Conservation (phyloP, 1,140 invertebrate genomes). For the Dolichoris vasculosae region DNA sequence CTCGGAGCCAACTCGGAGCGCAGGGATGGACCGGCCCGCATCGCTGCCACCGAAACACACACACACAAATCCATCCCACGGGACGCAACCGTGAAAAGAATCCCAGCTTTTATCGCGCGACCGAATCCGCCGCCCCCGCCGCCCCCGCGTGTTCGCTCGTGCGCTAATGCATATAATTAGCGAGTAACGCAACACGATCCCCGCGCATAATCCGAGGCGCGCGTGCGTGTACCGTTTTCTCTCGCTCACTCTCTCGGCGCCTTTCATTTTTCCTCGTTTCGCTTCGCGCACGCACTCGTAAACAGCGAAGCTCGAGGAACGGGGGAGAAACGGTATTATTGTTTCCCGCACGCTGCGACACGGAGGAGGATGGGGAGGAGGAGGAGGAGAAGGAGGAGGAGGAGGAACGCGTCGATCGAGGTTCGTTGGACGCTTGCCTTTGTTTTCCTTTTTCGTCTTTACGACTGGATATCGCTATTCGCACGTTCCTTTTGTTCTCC, state of each 20-base stretch:
- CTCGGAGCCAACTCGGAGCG: no score
- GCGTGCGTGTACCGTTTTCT: no score
- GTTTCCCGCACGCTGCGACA: not conserved
- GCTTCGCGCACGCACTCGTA: not conserved
- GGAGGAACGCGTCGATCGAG: not conserved
- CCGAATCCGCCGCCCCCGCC: not conserved
- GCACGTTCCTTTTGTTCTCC: constrained; percentile 7
- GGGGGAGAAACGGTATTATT: not conserved
- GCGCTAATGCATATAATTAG: constrained; percentile 50
- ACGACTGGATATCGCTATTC: not conserved
- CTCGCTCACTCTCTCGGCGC: not conserved
- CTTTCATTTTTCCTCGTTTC: not conserved
- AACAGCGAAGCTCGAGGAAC: not conserved
- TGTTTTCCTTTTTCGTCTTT: not conserved
- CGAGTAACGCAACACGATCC: constrained; percentile 32
- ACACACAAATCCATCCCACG: no score
- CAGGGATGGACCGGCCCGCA: not conserved
- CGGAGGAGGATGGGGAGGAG: no score
- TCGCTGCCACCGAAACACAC: not conserved
- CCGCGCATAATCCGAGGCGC: not conserved
- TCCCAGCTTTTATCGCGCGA: not conserved
- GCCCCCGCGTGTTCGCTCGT: not conserved
- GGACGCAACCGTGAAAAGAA: not conserved
- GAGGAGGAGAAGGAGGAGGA: no score
- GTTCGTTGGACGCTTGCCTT: not conserved